Evolutionary conservation across 2,888 invertebrate genomes (phyloP), one percentile per base, ranked within the genome.

Genomic region (Criorhina ranunculi): DNA sequence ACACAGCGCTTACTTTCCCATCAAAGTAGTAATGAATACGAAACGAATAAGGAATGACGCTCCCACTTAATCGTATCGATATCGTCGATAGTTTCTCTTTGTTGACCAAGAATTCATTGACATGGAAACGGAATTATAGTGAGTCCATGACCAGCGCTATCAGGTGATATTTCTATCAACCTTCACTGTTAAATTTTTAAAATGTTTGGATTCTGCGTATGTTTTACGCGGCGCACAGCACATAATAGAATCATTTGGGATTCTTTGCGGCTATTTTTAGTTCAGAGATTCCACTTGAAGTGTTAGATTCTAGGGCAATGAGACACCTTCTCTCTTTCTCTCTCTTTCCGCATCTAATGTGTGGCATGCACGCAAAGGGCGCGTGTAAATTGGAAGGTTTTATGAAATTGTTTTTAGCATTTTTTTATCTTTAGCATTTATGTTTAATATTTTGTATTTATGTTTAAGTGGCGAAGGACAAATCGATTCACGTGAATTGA

Each of bases 381-480:
- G 70, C 81, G 59, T 77, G 70, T 35, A 64, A 79, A 33, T n/a
- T 72, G 60, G 29, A 11, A 51, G 37, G 37, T 51, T 49, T 35
- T 70, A 35, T 35, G 46, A 15, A 17, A 44, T 31, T 15, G n/a
- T 37, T 33, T 5, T 29, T 29, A 29, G 24, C 11, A 29, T 35
- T 49, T 51, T 29, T 19, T 40, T 7, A 5, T 44, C 19, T 31
- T 51, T 60, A 8, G 42, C 33, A 33, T 8, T 24, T 51, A 31
- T 35, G 37, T 46, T 8, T 24, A 42, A 31, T 35, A 31, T 46
- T 8, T 24, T 51, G 17, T 35, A 31, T 46, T 62, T 55, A n/a
- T 33, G 19, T 33, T 24, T 55, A 60, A 29, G 42, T 29, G 15
- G 24, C 15, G 44, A 29, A 44, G 40, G 12, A 44, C 12, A 31